Base-by-base conservation (phyloP, 2,888 invertebrate genomes). In the Pollenia griseotomentosa region DNA sequence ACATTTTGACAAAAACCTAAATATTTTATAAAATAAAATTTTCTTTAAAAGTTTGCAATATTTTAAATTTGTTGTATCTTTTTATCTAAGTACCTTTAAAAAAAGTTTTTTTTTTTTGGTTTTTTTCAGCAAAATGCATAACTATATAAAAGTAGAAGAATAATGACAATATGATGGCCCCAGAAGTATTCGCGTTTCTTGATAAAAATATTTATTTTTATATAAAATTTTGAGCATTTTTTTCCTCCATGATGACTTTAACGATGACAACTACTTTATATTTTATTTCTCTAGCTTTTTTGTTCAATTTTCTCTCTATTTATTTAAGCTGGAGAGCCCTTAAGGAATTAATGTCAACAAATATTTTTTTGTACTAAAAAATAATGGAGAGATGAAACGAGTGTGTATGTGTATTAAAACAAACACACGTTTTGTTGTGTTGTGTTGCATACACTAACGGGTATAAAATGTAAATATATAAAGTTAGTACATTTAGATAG, bases 311-410 rank as follows among this genome's bases (percentile, higher is more conserved):
- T 80, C 2, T 55, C 14, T 59, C 2, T 63, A 33, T 63, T 83
- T 71, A 46, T 68, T 83, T 73, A n/a, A 57, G 73, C 73, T 59
- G 53, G 51, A 73, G 75, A n/a, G 80, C 83, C 86, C 83, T 73
- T 61, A 51, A 75, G 80, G 86, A 80, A 86, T 86, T 77, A 86
- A 63, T 85, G 85, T 80, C 83, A 85, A 85, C 85, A 78, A 83
- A 80, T 55, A 61, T 80, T 73, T 59, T 19, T 48, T 48, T 19
- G 33, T 33, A n/a, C 4, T 23, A 4, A 40, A 23, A 42, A 55
- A 73, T 12, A 7, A 65, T 44, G 2, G 11, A 23, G 19, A 57
- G 23, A 63, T 71, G 40, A 55, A 71, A 33, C 23, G 16, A 44
- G 53, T 80, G 51, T 83, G 61, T 63, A 8, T 59, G 59, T 23